Conservation (phyloP, 2,113 vertebrate species). For the Eudorcas thomsonii region DNA sequence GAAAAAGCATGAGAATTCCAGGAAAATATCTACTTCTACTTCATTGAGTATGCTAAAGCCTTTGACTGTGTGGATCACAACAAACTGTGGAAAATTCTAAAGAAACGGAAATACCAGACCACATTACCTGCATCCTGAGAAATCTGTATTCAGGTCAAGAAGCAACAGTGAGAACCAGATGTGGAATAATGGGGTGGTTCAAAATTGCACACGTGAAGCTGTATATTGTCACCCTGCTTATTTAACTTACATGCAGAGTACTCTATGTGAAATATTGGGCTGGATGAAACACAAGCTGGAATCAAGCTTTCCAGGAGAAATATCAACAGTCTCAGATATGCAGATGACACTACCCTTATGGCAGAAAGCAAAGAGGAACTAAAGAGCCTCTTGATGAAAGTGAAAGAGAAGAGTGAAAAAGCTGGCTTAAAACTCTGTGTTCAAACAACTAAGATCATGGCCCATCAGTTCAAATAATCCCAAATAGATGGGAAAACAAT, state of each 20-base stretch:
- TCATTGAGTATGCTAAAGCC: not conserved
- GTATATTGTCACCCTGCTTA: not conserved
- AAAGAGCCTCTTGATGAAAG: not conserved
- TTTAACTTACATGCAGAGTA: not conserved
- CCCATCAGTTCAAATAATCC: not conserved
- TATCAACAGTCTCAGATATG: not conserved
- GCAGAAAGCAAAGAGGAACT: not conserved
- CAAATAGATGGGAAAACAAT: not conserved
- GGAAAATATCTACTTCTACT: not conserved
- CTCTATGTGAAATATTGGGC: not conserved
- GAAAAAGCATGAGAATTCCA: not conserved
- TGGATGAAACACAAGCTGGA: not conserved
- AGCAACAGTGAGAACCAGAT: not conserved
- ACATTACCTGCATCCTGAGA: not conserved
- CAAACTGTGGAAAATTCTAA: not conserved
- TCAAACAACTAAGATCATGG: not conserved
- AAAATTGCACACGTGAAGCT: not conserved
- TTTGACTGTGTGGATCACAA: not conserved
- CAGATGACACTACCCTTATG: not conserved
- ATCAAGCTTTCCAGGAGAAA: not conserved
- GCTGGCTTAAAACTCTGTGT: not conserved
- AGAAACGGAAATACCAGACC: not conserved
- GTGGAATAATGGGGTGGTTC: not conserved
- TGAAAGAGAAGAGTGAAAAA: not conserved
- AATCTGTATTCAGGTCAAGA: not conserved